A percentile compares a stretch with the other conserved stretches of the same genome.
Evolutionary conservation across 2,888 invertebrate species (phyloP).

Genomic region (Caenorhabditis afra): DNA sequence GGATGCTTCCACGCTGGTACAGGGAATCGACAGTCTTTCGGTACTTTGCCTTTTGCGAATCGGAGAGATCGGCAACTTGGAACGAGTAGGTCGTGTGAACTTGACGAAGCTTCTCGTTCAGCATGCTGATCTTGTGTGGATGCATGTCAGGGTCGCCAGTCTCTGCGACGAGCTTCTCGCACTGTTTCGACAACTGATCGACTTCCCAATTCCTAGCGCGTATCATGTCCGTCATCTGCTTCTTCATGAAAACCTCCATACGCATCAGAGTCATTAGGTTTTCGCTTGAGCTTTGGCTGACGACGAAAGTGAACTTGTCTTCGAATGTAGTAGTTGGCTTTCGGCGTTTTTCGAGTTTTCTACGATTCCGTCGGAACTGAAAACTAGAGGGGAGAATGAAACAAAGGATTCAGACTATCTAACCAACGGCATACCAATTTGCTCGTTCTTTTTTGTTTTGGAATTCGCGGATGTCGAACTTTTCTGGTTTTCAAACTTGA

Average conservation of each 20-base stretch:
- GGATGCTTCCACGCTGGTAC: constrained; percentile 57
- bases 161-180: constrained; percentile 66
- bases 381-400: not conserved
- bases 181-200: constrained; percentile 68
- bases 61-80: constrained; percentile 73
- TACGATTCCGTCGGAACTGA: constrained; percentile 21
- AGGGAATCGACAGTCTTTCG: constrained; percentile 65
- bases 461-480: not conserved
- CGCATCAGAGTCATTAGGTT: constrained; percentile 59
- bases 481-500: constrained; percentile 19
- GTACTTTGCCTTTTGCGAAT: constrained; percentile 67
- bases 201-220: constrained; percentile 75
- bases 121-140: constrained; percentile 71
- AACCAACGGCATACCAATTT: constrained; percentile 34
- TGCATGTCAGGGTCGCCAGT: constrained; percentile 62
- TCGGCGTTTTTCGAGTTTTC: not conserved
- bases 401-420: not conserved
- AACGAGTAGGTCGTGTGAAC: constrained; percentile 72
- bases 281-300: constrained; percentile 49
- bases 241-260: constrained; percentile 72
- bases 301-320: constrained; percentile 50
- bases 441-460: constrained; percentile 10
- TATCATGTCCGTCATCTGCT: constrained; percentile 73
- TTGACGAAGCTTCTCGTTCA: constrained; percentile 76
- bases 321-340: constrained; percentile 32